Percentiles rank a stretch among this genome's conserved stretches.
These are phyloP conservation scores for Aepyceros melampus DNA, from an alignment of 2,113 vertebrate genomes.

Conservation along the genomic window DNA sequence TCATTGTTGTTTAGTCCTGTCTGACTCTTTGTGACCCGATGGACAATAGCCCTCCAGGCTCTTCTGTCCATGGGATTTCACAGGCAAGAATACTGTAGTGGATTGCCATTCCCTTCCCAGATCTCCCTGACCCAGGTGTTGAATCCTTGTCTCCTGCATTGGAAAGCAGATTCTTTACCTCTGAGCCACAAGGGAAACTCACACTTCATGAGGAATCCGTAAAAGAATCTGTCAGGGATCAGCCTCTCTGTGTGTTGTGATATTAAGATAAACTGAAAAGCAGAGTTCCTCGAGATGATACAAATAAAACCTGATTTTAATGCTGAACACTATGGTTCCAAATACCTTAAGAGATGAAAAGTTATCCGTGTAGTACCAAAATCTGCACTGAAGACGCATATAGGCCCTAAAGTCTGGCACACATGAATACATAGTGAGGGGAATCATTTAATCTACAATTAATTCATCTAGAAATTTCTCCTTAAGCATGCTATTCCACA, in stretches of 20 bases:
- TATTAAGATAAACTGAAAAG: not conserved
- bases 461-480: not conserved
- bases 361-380: not conserved
- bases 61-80: not conserved
- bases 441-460: not conserved
- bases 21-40: accelerated
- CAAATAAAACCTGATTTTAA: not conserved
- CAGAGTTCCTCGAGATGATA: not conserved
- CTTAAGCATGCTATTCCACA: not conserved
- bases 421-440: not conserved
- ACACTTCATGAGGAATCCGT: not conserved
- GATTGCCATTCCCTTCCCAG: not conserved
- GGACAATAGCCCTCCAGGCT: not conserved
- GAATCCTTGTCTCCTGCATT: not conserved
- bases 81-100: not conserved
- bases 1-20: not conserved
- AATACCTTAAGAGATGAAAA: not conserved
- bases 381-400: not conserved
- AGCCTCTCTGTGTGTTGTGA: not conserved
- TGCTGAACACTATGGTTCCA: not conserved
- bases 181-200: not conserved
- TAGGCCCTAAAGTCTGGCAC: not conserved
- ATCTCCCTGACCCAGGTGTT: not conserved
- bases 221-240: not conserved
- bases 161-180: not conserved